Evolutionary conservation across 2,797 vertebrate genomes (phyloP).

Genomic region (Cossypha caffra): DNA sequence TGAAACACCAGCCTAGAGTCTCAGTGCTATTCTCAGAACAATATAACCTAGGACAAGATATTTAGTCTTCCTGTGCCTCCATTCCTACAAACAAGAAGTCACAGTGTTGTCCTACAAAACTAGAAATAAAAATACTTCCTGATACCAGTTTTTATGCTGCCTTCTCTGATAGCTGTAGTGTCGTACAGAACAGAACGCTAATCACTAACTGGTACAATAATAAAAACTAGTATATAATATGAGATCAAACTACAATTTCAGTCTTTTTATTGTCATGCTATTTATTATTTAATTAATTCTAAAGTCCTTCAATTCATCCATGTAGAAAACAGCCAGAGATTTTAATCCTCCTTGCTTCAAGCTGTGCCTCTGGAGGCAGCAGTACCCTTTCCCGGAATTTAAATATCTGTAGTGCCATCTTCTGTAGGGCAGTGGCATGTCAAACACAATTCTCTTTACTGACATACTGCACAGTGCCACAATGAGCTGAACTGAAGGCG

Average conservation of each 20-base stretch:
- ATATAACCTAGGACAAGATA: rapidly evolving
- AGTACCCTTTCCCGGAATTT: not conserved
- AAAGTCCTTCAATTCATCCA: not conserved
- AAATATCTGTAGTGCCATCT: constrained; percentile 59
- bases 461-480: not conserved
- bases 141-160: not conserved
- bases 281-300: not conserved
- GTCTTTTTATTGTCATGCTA: not conserved
- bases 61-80: not conserved
- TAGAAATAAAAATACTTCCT: not conserved
- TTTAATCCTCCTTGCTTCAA: not conserved
- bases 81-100: not conserved
- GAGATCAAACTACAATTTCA: not conserved
- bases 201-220: not conserved
- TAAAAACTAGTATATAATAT: not conserved
- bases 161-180: not conserved
- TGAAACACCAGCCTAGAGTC: not conserved
- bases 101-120: not conserved
- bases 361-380: not conserved
- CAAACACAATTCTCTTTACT: not conserved
- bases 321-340: not conserved
- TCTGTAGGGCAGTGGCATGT: not conserved
- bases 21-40: not conserved
- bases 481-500: not conserved
- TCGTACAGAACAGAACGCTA: not conserved